A percentile compares a stretch with the other conserved stretches of the same genome.
Evolutionary conservation across 2,797 vertebrate species (phyloP).

Genomic region (Lacerta agilis): DNA sequence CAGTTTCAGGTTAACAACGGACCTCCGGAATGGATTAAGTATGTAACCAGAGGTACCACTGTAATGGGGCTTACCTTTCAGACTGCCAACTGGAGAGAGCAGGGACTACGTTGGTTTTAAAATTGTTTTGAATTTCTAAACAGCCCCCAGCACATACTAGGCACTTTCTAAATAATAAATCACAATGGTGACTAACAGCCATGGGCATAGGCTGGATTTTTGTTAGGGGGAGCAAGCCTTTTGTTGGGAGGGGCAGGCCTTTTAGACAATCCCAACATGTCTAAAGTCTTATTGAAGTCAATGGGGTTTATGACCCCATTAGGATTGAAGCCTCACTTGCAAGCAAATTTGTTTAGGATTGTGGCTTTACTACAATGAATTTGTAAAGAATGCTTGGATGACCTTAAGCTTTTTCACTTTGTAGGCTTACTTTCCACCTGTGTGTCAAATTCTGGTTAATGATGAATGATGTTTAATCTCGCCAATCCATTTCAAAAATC

Average conservation of each 20-base stretch:
- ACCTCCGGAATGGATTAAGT: too few relatives aligned
- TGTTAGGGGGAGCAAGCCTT: too few relatives aligned
- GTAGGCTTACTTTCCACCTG: not conserved
- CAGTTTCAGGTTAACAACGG: too few relatives aligned
- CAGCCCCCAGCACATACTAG: not conserved
- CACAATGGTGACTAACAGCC: not conserved
- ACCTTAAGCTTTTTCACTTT: slow-evolving; percentile 5
- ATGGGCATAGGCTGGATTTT: too few relatives aligned
- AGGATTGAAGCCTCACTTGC: not conserved
- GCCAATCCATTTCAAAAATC: slow-evolving; percentile 30
- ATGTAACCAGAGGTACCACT: too few relatives aligned
- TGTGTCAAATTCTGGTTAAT: not conserved
- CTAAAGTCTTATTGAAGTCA: too few relatives aligned
- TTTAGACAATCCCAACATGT: too few relatives aligned
- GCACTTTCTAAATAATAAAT: not conserved
- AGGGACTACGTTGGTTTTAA: not conserved
- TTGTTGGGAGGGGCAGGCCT: too few relatives aligned
- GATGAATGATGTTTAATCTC: slow-evolving; percentile 8
- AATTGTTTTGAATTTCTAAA: not conserved
- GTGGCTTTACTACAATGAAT: slow-evolving; percentile 13
- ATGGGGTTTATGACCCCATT: too few relatives aligned
- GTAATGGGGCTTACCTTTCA: not conserved
- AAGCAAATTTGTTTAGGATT: slow-evolving; percentile 38
- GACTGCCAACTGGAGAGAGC: not conserved
- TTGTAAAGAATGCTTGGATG: slow-evolving; percentile 40